Base-by-base conservation (phyloP, 1,140 invertebrate genomes). In the Bilobella aurantiaca region DNA sequence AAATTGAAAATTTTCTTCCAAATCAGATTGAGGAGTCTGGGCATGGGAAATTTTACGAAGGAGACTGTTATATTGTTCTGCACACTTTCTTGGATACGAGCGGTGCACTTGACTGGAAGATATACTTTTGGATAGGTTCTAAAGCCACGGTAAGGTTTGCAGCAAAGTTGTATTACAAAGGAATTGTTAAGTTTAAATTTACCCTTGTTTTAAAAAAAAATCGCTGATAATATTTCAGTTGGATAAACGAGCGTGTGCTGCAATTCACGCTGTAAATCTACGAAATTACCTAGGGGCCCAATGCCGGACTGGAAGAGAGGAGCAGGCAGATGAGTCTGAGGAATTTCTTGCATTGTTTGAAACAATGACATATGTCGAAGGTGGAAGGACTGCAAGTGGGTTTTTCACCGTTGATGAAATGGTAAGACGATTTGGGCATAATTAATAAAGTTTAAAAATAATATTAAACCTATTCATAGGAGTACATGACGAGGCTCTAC, bases 81-180 rank as follows among this genome's bases (percentile, higher is more conserved):
- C 93, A 96, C 78, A 99, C 96, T 0, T 84, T 79, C 37, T 78
- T 89, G 37, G 94, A 98, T 76, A 78, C 59, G 12, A 87, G 94
- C 34, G 85, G 87, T 72, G 89, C 90, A 53, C 79, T 98, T 0
- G 83, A 84, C 61, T 98, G 95, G 92, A 86, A 93, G 73, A 99
- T 99, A 73, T 98, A 89, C 80, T 99, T 98, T 76, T 99, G 96
- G 96, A 99, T 99, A 75, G 97, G 97, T 46, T 88, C 89, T 72
- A 90, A 96, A 77, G 89, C 95, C 18, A 89, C 95, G 3, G 90
- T 94, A 83, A 81, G 80, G 79, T 25, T n/a, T 32, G 25, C 32
- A 1, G n/a, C 30, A 18, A 31, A 12, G 16, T 5, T 66, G 37
- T n/a, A n/a, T n/a, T n/a, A n/a, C n/a, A n/a, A n/a, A n/a, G n/a